These are phyloP conservation scores for Galerucella pusilla DNA, from an alignment of 2,888 invertebrate species.

Conservation along the genomic window DNA sequence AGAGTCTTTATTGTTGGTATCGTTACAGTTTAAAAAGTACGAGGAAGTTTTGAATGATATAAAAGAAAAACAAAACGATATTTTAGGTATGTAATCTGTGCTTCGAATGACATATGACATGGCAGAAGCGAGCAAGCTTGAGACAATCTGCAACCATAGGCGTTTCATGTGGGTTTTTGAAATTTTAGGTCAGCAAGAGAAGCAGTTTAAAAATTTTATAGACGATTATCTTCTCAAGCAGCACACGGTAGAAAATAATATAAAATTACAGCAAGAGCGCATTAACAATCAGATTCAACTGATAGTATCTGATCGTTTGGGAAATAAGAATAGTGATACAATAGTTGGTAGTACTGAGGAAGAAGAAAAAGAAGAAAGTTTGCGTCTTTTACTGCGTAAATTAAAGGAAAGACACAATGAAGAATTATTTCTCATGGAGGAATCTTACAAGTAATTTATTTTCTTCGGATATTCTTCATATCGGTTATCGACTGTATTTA, in stretches of 20 bases:
- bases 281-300: constrained; percentile 73
- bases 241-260: constrained; percentile 70
- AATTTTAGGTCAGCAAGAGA: constrained; percentile 64
- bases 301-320: constrained; percentile 55
- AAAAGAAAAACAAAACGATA: constrained; percentile 70
- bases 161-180: constrained; percentile 53
- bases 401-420: constrained; percentile 70
- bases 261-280: constrained; percentile 71
- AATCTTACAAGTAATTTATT: constrained; percentile 69
- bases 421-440: constrained; percentile 72
- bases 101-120: constrained; percentile 45
- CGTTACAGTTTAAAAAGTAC: constrained; percentile 72
- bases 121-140: no score
- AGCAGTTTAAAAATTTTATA: constrained; percentile 66
- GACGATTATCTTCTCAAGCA: constrained; percentile 70
- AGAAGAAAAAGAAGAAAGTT: constrained; percentile 52
- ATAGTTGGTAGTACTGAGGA: constrained; percentile 57
- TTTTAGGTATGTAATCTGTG: constrained; percentile 55
- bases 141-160: no score
- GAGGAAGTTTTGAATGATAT: constrained; percentile 71
- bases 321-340: constrained; percentile 58
- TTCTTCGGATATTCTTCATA: not conserved
- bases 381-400: constrained; percentile 65
- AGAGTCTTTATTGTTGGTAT: constrained; percentile 72
- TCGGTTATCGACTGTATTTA: constrained; percentile 1